A percentile compares a stretch with the other conserved stretches of the same genome.
Evolutionary conservation across 2,797 vertebrate genomes (phyloP).

Genomic region (Diglossa cyanea): DNA sequence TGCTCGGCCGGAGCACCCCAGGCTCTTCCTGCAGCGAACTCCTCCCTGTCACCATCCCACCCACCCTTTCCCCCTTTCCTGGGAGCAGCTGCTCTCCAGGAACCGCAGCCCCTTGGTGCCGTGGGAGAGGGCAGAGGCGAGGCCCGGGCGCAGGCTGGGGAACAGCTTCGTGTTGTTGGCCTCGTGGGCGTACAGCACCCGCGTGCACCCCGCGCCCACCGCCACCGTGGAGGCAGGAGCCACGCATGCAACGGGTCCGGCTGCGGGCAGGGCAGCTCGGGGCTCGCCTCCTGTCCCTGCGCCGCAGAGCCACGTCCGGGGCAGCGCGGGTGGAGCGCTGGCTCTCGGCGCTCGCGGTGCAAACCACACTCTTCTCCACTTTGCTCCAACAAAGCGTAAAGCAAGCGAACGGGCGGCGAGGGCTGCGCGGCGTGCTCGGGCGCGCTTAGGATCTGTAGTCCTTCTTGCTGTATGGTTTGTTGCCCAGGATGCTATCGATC

Average conservation of each 20-base stretch:
- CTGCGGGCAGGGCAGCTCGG: neutral
- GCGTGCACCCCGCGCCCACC: neutral
- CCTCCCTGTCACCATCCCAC: neutral
- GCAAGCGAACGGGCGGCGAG: conserved; percentile 86
- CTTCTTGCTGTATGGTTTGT: conserved; percentile 99
- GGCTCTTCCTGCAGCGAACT: neutral
- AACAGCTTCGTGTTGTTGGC: conserved; percentile 53
- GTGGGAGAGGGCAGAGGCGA: neutral
- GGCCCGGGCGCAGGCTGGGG: conserved; percentile 24
- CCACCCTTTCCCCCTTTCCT: neutral
- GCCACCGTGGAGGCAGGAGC: neutral
- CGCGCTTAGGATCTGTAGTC: conserved; percentile 91
- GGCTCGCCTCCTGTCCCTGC: neutral
- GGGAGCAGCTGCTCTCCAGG: neutral
- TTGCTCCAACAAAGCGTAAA: conserved; percentile 89
- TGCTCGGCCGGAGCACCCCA: fast-evolving
- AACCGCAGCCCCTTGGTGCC: neutral
- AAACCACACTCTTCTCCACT: conserved; percentile 62
- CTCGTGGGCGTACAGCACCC: conserved; percentile 31
- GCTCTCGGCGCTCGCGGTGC: conserved; percentile 70
- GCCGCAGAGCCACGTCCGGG: neutral
- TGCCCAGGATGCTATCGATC: conserved; percentile 98
- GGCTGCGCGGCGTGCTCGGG: conserved; percentile 41
- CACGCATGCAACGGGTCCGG: conserved; percentile 16
- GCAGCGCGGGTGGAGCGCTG: neutral